Base-by-base conservation (phyloP, 2,888 invertebrate genomes). In the Alcis repandata region DNA sequence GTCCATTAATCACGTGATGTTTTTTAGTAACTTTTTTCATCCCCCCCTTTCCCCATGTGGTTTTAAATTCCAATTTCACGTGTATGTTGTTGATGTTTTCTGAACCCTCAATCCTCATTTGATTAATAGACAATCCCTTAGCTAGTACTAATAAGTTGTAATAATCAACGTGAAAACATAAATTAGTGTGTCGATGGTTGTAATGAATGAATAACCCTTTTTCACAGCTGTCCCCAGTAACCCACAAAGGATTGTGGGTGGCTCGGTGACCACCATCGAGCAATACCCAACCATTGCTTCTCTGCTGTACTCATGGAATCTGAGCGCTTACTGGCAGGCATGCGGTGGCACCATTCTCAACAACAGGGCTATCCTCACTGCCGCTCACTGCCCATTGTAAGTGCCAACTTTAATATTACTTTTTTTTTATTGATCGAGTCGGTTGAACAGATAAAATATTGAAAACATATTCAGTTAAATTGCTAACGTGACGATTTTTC, bases 291-390 rank as follows among this genome's bases (percentile, higher is more conserved):
- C 60, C 45, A 74, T 76, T 0, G 76, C 69, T 0, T 60, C 80
- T 1, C 53, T 83, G 15, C 69, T 83, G 49, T 79, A 70, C 61
- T 72, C 79, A 1, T 70, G 58, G 13, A 64, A 75, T 53, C 59
- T 69, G 40, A 52, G 8, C 0, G 63, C 45, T 43, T 82, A 63
- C 70, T 52, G 43, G 32, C 82, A 82, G 38, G 38, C 69, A 0
- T 83, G 84, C 48, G 82, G 78, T 8, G 82, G 82, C 3, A 64
- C 75, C 19, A 73, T 85, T 15, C 51, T 85, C n/a, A 85, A 78
- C 49, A 74, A 60, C 22, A 73, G 75, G 13, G 51, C 78, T 48
- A 60, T 83, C 2, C 70, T 84, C 2, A 72, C 83, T 3, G 79
- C 82, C 2, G 83, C 82, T 41, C 82, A 82, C 63, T 85, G 85